Conservation (phyloP, 2,888 invertebrate genomes). For the Drosophila infuscata region DNA sequence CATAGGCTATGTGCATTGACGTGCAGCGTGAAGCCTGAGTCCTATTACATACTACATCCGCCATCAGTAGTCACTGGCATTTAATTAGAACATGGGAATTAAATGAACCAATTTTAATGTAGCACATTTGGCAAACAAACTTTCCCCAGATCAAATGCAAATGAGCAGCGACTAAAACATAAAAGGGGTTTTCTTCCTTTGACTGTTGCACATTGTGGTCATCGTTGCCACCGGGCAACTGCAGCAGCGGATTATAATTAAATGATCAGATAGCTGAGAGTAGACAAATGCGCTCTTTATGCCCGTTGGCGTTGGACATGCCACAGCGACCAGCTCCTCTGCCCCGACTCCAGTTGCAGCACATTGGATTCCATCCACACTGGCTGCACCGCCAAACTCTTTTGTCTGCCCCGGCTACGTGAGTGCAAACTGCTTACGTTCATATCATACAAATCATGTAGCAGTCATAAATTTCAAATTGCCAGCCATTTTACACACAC, state of each 20-base stretch:
- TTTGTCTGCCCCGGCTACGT: slow-evolving; percentile 61
- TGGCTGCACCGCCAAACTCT: slow-evolving; percentile 19
- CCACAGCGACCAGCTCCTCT: slow-evolving; percentile 16
- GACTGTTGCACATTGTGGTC: not conserved
- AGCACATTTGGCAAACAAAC: slow-evolving; percentile 11
- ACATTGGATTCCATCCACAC: not conserved
- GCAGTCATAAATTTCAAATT: slow-evolving; percentile 82
- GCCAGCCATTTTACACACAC: slow-evolving; percentile 75
- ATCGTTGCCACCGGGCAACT: slow-evolving; percentile 31
- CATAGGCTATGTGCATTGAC: slow-evolving; percentile 14
- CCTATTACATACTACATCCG: slow-evolving; percentile 33
- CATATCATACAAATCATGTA: slow-evolving; percentile 81
- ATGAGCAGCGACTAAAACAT: slow-evolving; percentile 62
- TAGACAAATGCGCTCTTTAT: slow-evolving; percentile 61
- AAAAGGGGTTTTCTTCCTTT: slow-evolving; percentile 32
- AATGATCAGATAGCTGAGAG: slow-evolving; percentile 75
- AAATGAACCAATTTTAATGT: slow-evolving; percentile 77
- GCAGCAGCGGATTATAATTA: slow-evolving; percentile 76
- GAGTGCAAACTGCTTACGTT: slow-evolving; percentile 82
- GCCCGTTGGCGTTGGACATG: slow-evolving; percentile 41
- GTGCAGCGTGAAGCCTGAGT: slow-evolving; percentile 16
- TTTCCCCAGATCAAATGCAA: slow-evolving; percentile 53
- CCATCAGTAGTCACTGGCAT: slow-evolving; percentile 47
- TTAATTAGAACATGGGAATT: slow-evolving; percentile 78
- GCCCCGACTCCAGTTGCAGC: slow-evolving; percentile 16